A percentile compares a stretch with the other conserved stretches of the same genome.
Conservation (phyloP, 2,888 invertebrate species). For the Cataglyphis cursor region DNA sequence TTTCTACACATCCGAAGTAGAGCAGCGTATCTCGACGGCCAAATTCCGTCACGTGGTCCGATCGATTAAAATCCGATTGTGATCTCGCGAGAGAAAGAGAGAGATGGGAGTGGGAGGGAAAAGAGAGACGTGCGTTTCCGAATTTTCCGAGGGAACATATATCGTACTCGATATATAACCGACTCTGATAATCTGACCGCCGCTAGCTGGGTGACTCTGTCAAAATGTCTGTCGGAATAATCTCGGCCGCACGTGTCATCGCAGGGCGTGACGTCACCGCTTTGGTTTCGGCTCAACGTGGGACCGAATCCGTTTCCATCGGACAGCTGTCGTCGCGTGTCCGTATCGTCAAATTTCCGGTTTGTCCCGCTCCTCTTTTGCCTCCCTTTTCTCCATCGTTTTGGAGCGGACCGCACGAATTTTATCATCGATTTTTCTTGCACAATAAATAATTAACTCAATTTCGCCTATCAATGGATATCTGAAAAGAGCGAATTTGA, state of each 20-base stretch:
- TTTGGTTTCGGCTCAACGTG: conserved; percentile 43
- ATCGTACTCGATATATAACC: conserved; percentile 12
- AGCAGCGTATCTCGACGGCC: not conserved
- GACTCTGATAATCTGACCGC: conserved; percentile 20
- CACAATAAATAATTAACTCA: no score
- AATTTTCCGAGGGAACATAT: not conserved
- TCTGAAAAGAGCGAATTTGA: not conserved
- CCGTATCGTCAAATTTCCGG: conserved; percentile 54
- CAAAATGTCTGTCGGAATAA: conserved; percentile 52
- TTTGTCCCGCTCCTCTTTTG: not conserved
- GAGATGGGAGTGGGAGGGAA: not conserved
- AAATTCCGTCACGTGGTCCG: not conserved
- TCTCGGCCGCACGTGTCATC: conserved; percentile 55
- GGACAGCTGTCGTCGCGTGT: conserved; percentile 47
- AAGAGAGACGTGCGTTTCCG: not conserved
- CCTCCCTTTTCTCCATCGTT: not conserved
- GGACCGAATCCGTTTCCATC: conserved; percentile 52
- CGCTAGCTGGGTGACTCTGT: conserved; percentile 35
- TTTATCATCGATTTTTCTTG: not conserved
- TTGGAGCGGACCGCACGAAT: not conserved
- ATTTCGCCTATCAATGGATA: not conserved
- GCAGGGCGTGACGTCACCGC: conserved; percentile 24
- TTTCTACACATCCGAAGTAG: conserved; percentile 6
- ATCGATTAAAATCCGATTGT: conserved; percentile 36
- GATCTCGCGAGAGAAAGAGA: not conserved